Conservation (phyloP, 2,888 invertebrate species). For the Mechanitis mazaeus region DNA sequence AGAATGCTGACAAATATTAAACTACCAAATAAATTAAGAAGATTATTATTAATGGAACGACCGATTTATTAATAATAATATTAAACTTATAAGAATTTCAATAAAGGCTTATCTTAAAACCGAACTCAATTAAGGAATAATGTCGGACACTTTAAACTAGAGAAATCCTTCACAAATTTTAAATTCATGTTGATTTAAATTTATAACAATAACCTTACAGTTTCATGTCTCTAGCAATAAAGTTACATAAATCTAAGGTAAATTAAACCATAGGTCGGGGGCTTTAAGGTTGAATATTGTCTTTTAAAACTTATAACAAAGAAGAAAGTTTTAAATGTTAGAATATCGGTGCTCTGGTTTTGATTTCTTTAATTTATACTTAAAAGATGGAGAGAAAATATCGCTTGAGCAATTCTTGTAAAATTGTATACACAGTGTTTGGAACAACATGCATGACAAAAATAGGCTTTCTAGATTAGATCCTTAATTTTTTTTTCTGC, state of each 20-base stretch:
- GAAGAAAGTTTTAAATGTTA: conserved; percentile 37
- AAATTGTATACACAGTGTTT: no score
- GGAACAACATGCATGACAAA: no score
- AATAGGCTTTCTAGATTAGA: no score
- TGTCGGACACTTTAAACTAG: conserved; percentile 34
- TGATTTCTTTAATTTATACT: conserved; percentile 48
- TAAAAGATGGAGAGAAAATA: conserved; percentile 38
- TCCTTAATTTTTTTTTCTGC: no score
- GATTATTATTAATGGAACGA: no score
- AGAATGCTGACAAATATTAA: neutral
- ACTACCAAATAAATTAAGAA: no score
- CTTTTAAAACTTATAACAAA: conserved; percentile 25
- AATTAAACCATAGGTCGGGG: conserved; percentile 9
- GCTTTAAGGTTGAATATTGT: conserved; percentile 41
- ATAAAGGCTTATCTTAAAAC: neutral
- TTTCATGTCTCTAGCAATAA: conserved; percentile 30
- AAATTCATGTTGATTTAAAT: conserved; percentile 27
- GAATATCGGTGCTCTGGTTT: conserved; percentile 44
- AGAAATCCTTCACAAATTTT: conserved; percentile 37
- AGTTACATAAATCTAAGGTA: conserved; percentile 2
- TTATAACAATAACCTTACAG: conserved; percentile 28
- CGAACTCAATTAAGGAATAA: conserved; percentile 29
- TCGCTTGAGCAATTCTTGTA: conserved; percentile 35
- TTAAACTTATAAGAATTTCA: neutral
- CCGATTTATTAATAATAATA: no score